Evolutionary conservation across 2,888 invertebrate genomes (phyloP), one percentile per base, ranked within the genome.

Genomic region (Alloplasta piceator): DNA sequence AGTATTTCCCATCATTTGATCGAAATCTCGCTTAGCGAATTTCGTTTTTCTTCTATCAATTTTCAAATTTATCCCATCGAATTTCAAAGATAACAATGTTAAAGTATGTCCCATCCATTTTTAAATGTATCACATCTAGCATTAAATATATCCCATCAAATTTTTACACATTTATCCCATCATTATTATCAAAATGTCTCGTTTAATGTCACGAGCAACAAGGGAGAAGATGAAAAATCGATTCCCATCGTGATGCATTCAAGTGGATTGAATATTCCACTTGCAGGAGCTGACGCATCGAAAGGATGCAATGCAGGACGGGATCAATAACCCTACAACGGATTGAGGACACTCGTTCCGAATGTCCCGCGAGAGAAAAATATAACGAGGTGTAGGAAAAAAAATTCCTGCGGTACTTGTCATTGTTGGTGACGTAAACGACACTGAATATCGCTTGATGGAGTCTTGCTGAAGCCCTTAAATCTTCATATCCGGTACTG

Each of bases 241-340:
- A 10, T 66, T 63, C n/a, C 55, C 38, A 55, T 61, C 55, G 61
- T 55, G 39, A 78, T 67, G 60, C 61, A 55, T 60, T 50, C 41
- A n/a, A 56, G 56, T 38, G 64, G 7, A 60, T 67, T 12, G 12
- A 67, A 60, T 52, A 52, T 48, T 36, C 36, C 6, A 41, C 60
- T 9, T 6, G 50, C 60, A 12, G 60, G 67, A 41, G 36, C 6
- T 26, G 26, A 26, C 50, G 50, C n/a, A 9, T 50, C 41, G 50
- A 75, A 26, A 26, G 26, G 26, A 26, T 3, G 26, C 26, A 26
- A 26, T 26, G 26, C 26, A 26, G 39, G 75, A 60, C 26, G 50
- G 43, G 12, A 7, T n/a, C 26, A n/a, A 48, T 4, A 39, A 58
- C 52, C n/a, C 48, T 50, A 39, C 43, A 60, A 26, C 14, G 2